Base-by-base conservation (phyloP, 2,113 vertebrate species). In the Meriones unguiculatus region DNA sequence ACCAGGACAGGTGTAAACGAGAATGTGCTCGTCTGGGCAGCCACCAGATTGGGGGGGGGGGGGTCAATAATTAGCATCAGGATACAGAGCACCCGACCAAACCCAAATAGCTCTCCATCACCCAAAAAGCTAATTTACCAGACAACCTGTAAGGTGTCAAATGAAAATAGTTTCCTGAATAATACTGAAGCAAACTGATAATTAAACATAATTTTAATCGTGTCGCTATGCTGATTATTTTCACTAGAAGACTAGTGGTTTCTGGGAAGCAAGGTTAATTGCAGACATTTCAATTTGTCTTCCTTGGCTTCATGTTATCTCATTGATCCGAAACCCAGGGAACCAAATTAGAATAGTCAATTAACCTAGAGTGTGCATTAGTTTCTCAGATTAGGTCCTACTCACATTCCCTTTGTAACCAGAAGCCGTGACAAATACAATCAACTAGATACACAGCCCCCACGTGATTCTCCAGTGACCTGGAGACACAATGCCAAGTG, bases 151-250 rank as follows among this genome's bases (percentile, higher is more conserved):
- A 87, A 89, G 24, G 89, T 90, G 11, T 17, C 80, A 87, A 87
- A 92, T 38, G 70, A 93, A 95, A 64, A n/a, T 72, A 82, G 46
- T 52, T 92, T 97, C 78, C 50, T 87, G 38, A 69, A 67, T 70
- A 93, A 25, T 89, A 28, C 46, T 50, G 89, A 93, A 92, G 77
- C 24, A 90, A 3, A 52, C 22, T 59, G 17, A n/a, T 86, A 52
- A 86, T 88, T 91, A 67, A 92, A 94, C 88, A 69, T 25, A 24
- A 30, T 87, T 90, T 92, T 30, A 41, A 76, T 93, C 54, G 18
- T 91, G 73, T 85, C 17, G 89, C 12, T 57, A 46, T 41, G 84
- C 59, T 75, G n/a, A 3, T 93, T 32, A 50, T 52, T 7, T 73
- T 95, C 20, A 30, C n/a, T 86, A 7, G 67, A 93, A 87, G 38